Evolutionary conservation across 2,888 invertebrate species (phyloP), one percentile per base, ranked within the genome.

Genomic region (Therioaphis trifolii): DNA sequence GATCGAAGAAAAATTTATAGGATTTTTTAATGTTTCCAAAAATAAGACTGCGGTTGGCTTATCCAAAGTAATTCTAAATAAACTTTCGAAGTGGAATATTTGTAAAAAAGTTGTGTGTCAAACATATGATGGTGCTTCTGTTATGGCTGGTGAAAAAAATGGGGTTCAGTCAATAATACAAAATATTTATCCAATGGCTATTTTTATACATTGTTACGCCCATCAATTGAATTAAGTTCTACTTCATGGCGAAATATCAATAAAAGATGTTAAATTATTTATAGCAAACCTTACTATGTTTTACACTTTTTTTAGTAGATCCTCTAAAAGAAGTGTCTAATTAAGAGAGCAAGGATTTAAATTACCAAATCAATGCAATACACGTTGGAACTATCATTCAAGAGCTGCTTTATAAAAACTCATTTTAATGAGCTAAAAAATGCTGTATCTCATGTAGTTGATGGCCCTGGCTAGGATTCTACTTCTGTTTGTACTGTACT

Each of bases 141-240:
- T 76, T 11, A 85, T 85, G 84, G 35, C 43, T 21, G 76, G 71
- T 27, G 29, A 76, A 21, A 35, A 27, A 27, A 55, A 74, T 63
- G 79, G 77, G 15, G 68, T 46, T 46, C 85, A 29, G 61, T 46
- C 77, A 61, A 61, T 61, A 27, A 61, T 29, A 29, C 29, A 27
- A 61, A 61, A 61, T 61, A 61, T 27, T 61, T 61, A 61, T 61
- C 27, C 29, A 14, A 61, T 61, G 29, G 27, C 27, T 27, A 61
- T 61, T 61, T 29, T 68, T 52, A 72, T 71, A 4, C 86, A 86
- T 72, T 86, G 86, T 72, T 86, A 86, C 78, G 85, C 86, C 1
- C 86, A 86, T 77, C 85, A 86, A 79, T 29, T 86, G 18, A 86
- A 86, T 84, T 85, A 85, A 43, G 61, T 61, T 61, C 84, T 87